Base-by-base conservation (phyloP, 2,113 vertebrate species). In the Daphoenositta chrysoptera region DNA sequence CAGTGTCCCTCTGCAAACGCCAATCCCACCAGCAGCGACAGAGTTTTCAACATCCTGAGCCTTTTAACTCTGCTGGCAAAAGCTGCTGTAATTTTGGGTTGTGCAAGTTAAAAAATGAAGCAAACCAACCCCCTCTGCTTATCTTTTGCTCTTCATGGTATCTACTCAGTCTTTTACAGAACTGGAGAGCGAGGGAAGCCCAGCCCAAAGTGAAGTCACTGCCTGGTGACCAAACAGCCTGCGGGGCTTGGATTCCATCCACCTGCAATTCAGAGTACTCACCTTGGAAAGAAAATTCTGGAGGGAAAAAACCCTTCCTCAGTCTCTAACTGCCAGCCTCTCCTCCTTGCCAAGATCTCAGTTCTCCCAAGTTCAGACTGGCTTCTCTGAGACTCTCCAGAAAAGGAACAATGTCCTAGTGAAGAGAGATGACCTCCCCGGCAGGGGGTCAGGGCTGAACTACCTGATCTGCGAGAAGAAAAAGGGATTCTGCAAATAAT, bases 121-220 rank as follows among this genome's bases (percentile, higher is more conserved):
- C 28, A 51, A 77, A 82, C 4, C 35, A 45, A 17, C 6, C 40
- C 22, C 28, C 30, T 7, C 54, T 20, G 22, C 88, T 81, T 71
- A 54, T 83, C 87, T 87, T 30, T 17, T 60, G 61, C 40, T 76
- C 51, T 7, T 68, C 14, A 0, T 2, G 47, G 68, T 14, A 30
- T 33, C 73, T 53, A 64, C 19, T 88, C 50, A 10, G 83, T 6
- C 66, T 77, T 31, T 27, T 13, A 21, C 44, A 70, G 86, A 54
- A 10, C 35, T 28, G 77, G 39, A 77, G 50, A 75, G 47, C 2
- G 65, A 81, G 44, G 6, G n/a, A 70, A 80, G 70, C 86, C 79
- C 91, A 86, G 57, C 86, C 91, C 89, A 56, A 64, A 72, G 86
- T 80, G 89, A 93, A 96, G 91, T 85, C 85, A 87, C 82, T 47